Evolutionary conservation across 2,888 invertebrate species (phyloP).

Genomic region (Mythimna loreyi): DNA sequence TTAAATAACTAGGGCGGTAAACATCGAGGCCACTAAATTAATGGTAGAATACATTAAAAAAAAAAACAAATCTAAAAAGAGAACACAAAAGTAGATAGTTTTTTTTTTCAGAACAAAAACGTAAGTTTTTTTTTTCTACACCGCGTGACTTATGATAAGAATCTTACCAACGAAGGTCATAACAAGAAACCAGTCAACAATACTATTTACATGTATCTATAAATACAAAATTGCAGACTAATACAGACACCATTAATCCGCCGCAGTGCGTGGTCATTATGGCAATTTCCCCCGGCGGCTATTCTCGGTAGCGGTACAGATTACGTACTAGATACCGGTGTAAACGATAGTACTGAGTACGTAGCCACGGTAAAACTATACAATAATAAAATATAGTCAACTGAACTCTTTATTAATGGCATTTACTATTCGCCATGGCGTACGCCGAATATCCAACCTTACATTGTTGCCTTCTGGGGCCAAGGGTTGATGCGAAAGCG

Average conservation of each 20-base stretch:
- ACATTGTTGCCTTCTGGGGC: too few species aligned
- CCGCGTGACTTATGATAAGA: neutral
- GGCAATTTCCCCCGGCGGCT: constrained; percentile 40
- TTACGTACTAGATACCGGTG: constrained; percentile 27
- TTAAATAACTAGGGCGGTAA: neutral
- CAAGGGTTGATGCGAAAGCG: too few species aligned
- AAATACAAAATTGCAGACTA: constrained; percentile 22
- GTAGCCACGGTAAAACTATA: constrained; percentile 10
- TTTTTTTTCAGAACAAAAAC: neutral
- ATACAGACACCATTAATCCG: constrained; percentile 31
- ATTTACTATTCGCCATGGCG: too few species aligned
- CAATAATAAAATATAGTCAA: constrained; percentile 2
- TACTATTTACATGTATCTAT: neutral
- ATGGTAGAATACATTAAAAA: neutral
- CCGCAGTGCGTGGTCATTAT: constrained; percentile 42
- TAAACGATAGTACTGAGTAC: constrained; percentile 16
- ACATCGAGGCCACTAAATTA: neutral
- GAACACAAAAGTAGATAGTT: neutral
- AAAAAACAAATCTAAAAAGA: too few species aligned
- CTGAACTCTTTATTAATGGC: too few species aligned
- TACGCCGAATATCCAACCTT: too few species aligned
- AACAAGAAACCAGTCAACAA: neutral
- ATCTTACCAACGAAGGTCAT: neutral
- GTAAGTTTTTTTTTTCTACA: too few species aligned
- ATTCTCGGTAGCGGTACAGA: constrained; percentile 33